Percentiles rank a stretch among this genome's conserved stretches.
Evolutionary conservation across 2,797 vertebrate genomes (phyloP).

Genomic region (Rachycentron canadum): DNA sequence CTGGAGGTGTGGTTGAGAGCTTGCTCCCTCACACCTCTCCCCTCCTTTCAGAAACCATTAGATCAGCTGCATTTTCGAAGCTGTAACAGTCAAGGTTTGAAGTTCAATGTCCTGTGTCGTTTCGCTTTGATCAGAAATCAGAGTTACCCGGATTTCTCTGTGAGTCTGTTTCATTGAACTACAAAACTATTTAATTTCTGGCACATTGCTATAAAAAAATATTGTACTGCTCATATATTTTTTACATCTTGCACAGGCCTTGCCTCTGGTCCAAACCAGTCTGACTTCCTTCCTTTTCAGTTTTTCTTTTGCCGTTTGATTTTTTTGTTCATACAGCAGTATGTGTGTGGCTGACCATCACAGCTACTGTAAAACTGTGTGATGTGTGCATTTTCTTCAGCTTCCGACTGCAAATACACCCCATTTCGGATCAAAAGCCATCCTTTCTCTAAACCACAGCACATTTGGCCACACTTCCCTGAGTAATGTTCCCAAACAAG

Average conservation of each 20-base stretch:
- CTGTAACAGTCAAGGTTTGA: background rate
- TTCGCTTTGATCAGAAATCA: background rate
- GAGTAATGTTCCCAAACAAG: background rate
- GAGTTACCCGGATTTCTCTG: too few relatives aligned
- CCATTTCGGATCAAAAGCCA: background rate
- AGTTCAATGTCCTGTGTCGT: background rate
- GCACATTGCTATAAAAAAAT: background rate
- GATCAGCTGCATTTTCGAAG: background rate
- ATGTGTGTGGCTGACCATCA: background rate
- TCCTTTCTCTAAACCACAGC: background rate
- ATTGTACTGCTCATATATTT: background rate
- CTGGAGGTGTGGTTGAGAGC: conserved; percentile 7
- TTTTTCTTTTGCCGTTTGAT: background rate
- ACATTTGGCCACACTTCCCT: conserved; percentile 5
- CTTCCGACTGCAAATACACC: background rate
- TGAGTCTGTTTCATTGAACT: background rate
- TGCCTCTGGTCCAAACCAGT: background rate
- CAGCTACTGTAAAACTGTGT: background rate
- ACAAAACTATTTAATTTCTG: background rate
- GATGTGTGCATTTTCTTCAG: background rate
- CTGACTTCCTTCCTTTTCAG: background rate
- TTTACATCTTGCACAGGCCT: background rate
- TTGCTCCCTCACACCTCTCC: background rate
- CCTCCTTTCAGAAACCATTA: conserved; percentile 8
- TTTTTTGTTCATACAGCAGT: conserved; percentile 25